phyloP scores from a whole-genome alignment of 92 coral and sea anemone species.

The Phymanthus crucifer region DNA sequence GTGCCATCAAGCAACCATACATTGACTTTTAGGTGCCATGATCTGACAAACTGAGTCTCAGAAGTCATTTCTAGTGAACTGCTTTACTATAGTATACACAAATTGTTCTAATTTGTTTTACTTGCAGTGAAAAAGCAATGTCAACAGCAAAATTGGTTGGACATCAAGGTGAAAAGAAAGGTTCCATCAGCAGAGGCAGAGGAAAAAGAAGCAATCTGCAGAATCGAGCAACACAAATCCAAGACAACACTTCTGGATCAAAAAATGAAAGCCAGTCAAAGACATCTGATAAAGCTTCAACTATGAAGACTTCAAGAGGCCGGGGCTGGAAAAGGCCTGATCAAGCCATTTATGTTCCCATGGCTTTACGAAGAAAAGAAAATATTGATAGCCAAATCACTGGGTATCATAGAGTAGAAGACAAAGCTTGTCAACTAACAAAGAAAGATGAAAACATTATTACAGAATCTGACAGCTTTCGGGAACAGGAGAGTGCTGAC shows the following conservation, averaged over 20 bases:
- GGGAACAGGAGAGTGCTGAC: not conserved
- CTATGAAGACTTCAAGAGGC: slow-evolving; percentile 28
- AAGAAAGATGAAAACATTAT: not conserved
- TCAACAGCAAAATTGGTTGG: not conserved
- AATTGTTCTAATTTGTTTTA: not conserved
- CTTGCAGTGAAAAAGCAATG: not conserved
- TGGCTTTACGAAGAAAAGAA: slow-evolving; percentile 60
- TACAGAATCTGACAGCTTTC: not conserved
- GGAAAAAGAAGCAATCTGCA: slow-evolving; percentile 20
- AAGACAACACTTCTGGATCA: not conserved
- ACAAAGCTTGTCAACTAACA: not conserved
- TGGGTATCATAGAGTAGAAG: not conserved
- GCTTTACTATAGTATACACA: too few species aligned
- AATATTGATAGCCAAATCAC: not conserved
- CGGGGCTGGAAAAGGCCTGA: slow-evolving; percentile 75
- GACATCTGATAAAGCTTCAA: not conserved
- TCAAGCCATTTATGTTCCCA: slow-evolving; percentile 72
- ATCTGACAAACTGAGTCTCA: too few species aligned
- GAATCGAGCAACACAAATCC: not conserved
- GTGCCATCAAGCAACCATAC: too few species aligned
- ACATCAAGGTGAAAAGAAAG: not conserved
- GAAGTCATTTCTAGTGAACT: too few species aligned
- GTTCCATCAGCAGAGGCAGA: slow-evolving; percentile 20
- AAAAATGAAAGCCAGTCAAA: not conserved
- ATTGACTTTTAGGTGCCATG: too few species aligned